Conservation (phyloP, 37 sponge, comb jelly and placozoan genomes). For the Cladorhizidae sp. region DNA sequence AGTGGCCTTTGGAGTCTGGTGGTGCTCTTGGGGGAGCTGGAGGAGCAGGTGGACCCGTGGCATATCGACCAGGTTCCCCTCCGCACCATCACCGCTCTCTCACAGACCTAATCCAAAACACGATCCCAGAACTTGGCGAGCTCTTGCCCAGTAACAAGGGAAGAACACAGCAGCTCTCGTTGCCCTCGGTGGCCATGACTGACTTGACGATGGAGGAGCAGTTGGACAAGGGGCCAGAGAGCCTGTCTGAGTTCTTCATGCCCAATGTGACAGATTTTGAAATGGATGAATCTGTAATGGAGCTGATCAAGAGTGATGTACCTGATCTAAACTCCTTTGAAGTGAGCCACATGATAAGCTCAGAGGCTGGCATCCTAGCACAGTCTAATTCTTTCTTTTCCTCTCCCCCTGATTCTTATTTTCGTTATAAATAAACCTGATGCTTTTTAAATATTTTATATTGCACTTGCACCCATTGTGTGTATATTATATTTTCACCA, state of each 20-base stretch:
- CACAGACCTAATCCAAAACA: slow-evolving; percentile 55
- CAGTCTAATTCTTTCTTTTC: background rate
- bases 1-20: slow-evolving; percentile 57
- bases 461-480: background rate
- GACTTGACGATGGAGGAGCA: slow-evolving; percentile 61
- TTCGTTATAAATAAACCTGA: background rate
- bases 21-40: background rate
- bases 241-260: slow-evolving; percentile 16
- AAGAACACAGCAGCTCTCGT: slow-evolving; percentile 63
- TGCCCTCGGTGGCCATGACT: slow-evolving; percentile 69
- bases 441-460: background rate
- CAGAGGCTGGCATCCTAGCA: slow-evolving; percentile 8
- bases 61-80: slow-evolving; percentile 36
- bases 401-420: slow-evolving; percentile 24
- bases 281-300: slow-evolving; percentile 65
- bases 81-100: slow-evolving; percentile 72
- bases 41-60: background rate
- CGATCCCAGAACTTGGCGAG: slow-evolving; percentile 14
- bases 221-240: background rate
- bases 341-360: slow-evolving; percentile 16
- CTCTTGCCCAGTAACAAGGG: background rate
- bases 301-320: slow-evolving; percentile 37
- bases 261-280: slow-evolving; percentile 34
- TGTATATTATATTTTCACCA: background rate
- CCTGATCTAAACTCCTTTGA: slow-evolving; percentile 41